Conservation (phyloP, 2,113 vertebrate species). For the Forbesichthys papilliferus region DNA sequence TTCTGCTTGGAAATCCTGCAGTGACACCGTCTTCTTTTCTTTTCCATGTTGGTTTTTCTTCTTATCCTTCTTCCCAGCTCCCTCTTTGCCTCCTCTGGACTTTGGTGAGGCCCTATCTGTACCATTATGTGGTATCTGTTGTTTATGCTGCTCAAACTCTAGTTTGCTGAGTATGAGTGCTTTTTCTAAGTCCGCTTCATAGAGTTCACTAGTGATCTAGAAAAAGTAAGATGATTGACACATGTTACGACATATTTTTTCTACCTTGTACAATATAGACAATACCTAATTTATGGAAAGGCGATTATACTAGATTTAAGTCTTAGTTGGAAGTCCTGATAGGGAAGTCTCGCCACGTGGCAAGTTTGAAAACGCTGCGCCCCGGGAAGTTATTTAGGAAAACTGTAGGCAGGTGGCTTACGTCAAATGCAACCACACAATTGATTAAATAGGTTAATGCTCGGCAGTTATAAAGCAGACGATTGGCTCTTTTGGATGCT, state of each 20-base stretch:
- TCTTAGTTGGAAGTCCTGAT: too few relatives aligned
- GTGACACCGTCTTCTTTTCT: slow-evolving; percentile 89
- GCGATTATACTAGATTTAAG: too few relatives aligned
- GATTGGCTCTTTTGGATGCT: too few relatives aligned
- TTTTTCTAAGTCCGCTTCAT: slow-evolving; percentile 95
- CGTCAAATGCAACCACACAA: too few relatives aligned
- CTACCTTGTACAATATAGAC: background rate
- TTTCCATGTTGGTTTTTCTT: slow-evolving; percentile 89
- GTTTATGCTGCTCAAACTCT: slow-evolving; percentile 88
- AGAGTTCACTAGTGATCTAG: slow-evolving; percentile 90
- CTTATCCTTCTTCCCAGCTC: slow-evolving; percentile 87
- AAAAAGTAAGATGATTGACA: slow-evolving; percentile 25
- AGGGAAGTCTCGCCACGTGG: too few relatives aligned
- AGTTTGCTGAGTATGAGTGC: slow-evolving; percentile 93
- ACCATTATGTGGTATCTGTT: slow-evolving; percentile 81
- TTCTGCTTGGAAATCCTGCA: slow-evolving; percentile 92
- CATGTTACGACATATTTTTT: background rate
- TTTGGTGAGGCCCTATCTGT: slow-evolving; percentile 80
- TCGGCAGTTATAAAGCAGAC: too few relatives aligned
- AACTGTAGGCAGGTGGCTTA: too few relatives aligned
- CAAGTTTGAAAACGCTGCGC: too few relatives aligned
- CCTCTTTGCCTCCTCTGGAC: slow-evolving; percentile 73
- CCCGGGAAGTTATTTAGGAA: too few relatives aligned
- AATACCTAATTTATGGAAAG: too few relatives aligned
- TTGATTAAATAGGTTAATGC: too few relatives aligned